Base-by-base conservation (phyloP, 2,888 invertebrate species). In the Ferdinandea cuprea region DNA sequence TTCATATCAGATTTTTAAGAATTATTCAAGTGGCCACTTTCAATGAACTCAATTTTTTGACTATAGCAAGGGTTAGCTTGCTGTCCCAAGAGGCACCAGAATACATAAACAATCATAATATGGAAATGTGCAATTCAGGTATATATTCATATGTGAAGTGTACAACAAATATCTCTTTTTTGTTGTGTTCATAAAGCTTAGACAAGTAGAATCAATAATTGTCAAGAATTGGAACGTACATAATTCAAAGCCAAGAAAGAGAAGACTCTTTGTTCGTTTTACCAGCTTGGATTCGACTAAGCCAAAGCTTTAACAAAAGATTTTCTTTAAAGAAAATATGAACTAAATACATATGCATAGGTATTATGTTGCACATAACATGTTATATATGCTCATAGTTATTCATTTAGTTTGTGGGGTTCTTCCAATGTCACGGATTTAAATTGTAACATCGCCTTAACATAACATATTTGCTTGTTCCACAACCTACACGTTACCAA, bases 361-460 rank as follows among this genome's bases (percentile, higher is more conserved):
- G n/a, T n/a, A n/a, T n/a, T n/a, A n/a, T n/a, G n/a, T n/a, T n/a
- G n/a, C n/a, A n/a, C n/a, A n/a, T n/a, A n/a, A 15, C 40, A 15
- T 40, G 40, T 5, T 6, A 11, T 8, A 72, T 54, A 52, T 17
- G 8, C 6, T 30, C n/a, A n/a, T n/a, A 73, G 40, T 11, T 35
- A 8, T 35, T 8, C 2, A 79, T 73, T 40, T 28, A 61, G 79
- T 54, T 28, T 68, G 79, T 54, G 79, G 73, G 68, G 73, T 61
- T 5, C 61, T 68, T 59, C 73, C 79, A 74, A 80, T 80, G 79
- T 74, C 79, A 73, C 61, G 79, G 79, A 68, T 74, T 68, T 73
- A 61, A 61, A 73, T 80, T 61, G 56, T 42, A 19, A 50, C 59
- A 52, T n/a, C n/a, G 46, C 5, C 56, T 35, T 63, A 40, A 40